Evolutionary conservation across 2,113 vertebrate genomes (phyloP).

Genomic region (Gallinago paraguaiae): DNA sequence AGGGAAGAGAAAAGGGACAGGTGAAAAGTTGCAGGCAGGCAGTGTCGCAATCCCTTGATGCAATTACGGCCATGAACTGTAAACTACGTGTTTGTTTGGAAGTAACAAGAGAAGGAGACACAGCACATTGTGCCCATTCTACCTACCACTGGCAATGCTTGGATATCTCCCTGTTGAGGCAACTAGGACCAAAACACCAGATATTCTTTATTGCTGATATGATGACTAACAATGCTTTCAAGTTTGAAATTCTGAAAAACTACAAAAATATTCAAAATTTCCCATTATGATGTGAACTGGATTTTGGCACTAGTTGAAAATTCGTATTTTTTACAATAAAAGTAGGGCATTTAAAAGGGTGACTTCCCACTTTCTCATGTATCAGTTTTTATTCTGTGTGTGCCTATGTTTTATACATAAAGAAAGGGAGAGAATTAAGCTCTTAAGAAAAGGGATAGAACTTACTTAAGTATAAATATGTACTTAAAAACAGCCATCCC

Average conservation of each 20-base stretch:
- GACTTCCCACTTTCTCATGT: background rate
- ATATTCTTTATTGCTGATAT: background rate
- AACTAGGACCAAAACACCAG: background rate
- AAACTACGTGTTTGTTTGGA: background rate
- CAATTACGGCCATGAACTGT: background rate
- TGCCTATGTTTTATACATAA: background rate
- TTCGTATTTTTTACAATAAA: background rate
- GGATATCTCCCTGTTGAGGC: background rate
- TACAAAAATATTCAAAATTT: background rate
- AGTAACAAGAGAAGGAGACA: background rate
- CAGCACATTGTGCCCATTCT: background rate
- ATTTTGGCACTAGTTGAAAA: background rate
- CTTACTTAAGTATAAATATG: background rate
- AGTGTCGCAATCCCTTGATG: background rate
- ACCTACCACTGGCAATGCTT: background rate
- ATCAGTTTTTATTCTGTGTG: background rate
- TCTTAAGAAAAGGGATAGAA: background rate
- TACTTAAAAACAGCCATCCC: background rate
- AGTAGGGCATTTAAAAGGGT: accelerated
- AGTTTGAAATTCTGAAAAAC: background rate
- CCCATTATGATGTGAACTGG: background rate
- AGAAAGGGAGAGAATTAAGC: background rate
- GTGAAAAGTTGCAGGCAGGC: background rate
- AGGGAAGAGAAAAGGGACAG: background rate
- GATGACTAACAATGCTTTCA: background rate